phyloP scores from a whole-genome alignment of 2,797 vertebrate genomes.

The Urosaurus nigricauda region DNA sequence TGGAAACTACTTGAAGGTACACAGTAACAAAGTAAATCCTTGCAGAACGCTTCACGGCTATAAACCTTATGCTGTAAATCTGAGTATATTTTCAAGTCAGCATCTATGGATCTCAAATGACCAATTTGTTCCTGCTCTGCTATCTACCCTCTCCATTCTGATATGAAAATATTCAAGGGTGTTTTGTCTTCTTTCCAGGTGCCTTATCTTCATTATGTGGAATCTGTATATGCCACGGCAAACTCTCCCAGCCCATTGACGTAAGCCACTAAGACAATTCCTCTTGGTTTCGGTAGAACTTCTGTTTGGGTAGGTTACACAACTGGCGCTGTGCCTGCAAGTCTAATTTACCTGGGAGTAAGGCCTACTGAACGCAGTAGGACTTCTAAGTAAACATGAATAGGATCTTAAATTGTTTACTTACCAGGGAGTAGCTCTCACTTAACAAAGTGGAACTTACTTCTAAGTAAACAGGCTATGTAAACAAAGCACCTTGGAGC shows the following conservation, averaged over 20 bases:
- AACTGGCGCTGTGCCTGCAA: not conserved
- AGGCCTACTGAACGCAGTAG: not conserved
- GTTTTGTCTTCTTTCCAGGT: constrained; percentile 4
- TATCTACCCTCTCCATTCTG: not conserved
- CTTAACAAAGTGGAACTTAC: not conserved
- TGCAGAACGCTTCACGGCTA: not conserved
- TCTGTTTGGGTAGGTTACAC: not conserved
- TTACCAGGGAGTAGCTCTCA: not conserved
- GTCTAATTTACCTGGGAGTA: not conserved
- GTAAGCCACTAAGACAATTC: not conserved
- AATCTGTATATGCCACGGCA: not conserved
- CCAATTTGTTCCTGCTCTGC: not conserved
- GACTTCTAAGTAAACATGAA: not conserved
- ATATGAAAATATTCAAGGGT: not conserved
- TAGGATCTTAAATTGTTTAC: not conserved
- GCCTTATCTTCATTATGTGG: not conserved
- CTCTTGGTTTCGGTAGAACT: not conserved
- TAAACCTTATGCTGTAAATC: not conserved
- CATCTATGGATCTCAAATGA: not conserved
- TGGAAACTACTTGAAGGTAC: too few relatives aligned
- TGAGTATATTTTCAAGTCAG: not conserved
- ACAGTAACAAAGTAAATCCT: not conserved
- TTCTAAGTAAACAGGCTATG: not conserved
- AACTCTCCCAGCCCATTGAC: not conserved
- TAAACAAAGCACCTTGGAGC: not conserved